Conservation (phyloP, 2,797 vertebrate species). For the Lepus oiostolus region DNA sequence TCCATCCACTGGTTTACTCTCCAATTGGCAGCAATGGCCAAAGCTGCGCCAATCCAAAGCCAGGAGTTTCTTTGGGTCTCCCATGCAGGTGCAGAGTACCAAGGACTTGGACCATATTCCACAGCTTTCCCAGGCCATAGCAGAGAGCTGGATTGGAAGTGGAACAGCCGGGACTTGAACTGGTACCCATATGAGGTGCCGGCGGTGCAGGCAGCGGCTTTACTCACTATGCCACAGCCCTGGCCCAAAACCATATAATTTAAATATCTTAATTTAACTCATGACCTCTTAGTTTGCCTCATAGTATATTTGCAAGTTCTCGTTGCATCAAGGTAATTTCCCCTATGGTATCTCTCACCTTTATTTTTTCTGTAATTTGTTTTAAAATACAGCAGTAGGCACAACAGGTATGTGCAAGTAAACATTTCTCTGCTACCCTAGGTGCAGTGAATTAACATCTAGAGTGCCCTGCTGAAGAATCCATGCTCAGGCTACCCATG, state of each 20-base stretch:
- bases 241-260: not conserved
- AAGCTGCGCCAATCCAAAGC: too few relatives aligned
- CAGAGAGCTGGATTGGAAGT: too few relatives aligned
- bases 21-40: too few relatives aligned
- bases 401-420: not conserved
- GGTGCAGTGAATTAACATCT: not conserved
- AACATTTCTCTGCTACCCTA: not conserved
- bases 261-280: constrained; percentile 25
- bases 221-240: too few relatives aligned
- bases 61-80: too few relatives aligned
- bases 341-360: not conserved
- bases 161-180: too few relatives aligned
- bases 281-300: not conserved
- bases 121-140: too few relatives aligned
- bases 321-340: not conserved
- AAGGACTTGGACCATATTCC: too few relatives aligned
- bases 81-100: too few relatives aligned
- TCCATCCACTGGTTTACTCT: too few relatives aligned
- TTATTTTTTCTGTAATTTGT: constrained; percentile 24
- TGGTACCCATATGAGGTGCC: too few relatives aligned
- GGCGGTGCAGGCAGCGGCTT: too few relatives aligned
- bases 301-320: not conserved
- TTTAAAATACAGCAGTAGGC: not conserved
- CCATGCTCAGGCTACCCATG: not conserved
- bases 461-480: not conserved